Evolutionary conservation across 1,140 invertebrate species (phyloP).

Genomic region (Trichoplusia ni): DNA sequence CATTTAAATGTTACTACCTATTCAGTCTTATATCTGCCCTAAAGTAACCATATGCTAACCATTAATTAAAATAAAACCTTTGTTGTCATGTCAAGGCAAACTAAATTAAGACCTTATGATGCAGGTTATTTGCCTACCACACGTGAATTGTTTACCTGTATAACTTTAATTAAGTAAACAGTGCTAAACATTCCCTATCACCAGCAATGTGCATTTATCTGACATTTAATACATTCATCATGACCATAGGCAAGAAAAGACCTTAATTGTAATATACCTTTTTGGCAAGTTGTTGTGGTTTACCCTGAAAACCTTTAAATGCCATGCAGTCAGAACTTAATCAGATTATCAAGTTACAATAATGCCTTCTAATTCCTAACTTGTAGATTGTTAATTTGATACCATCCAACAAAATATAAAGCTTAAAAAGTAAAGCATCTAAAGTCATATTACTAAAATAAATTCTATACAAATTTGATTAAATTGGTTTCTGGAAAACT

Average conservation of each 20-base stretch:
- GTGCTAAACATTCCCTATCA: background rate
- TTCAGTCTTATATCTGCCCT: no score
- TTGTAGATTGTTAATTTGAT: constrained; percentile 4
- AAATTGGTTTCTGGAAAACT: no score
- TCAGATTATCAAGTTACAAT: constrained; percentile 39
- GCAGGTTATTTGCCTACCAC: constrained; percentile 32
- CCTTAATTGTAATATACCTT: constrained; percentile 21
- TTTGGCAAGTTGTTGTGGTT: constrained; percentile 53
- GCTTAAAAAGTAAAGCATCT: no score
- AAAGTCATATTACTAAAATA: no score
- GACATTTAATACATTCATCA: constrained; percentile 1
- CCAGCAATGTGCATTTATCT: background rate
- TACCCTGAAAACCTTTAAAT: constrained; percentile 65
- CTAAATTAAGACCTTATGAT: constrained; percentile 30
- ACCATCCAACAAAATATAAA: no score
- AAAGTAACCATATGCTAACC: no score
- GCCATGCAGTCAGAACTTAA: constrained; percentile 49
- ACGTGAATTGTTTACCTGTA: constrained; percentile 32
- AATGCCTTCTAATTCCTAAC: background rate
- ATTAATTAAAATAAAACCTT: no score
- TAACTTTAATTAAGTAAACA: constrained; percentile 7
- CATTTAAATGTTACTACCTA: no score
- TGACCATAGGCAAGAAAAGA: constrained; percentile 6
- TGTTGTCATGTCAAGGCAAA: constrained; percentile 40
- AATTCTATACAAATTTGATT: no score